Base-by-base conservation (phyloP, 1,140 invertebrate genomes). In the Drosophila ironensis region DNA sequence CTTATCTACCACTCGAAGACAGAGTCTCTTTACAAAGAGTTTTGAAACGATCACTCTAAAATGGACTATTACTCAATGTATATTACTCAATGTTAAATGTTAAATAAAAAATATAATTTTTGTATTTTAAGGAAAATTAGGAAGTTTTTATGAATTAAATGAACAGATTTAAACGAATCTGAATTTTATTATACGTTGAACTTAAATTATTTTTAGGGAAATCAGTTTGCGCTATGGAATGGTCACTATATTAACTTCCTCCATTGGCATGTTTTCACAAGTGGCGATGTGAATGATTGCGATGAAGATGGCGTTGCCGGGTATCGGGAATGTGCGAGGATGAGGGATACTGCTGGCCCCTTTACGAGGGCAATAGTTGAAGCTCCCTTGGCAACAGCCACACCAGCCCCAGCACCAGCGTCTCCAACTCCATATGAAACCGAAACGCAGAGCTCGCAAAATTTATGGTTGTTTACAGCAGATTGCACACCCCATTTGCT, bases 401-500 rank as follows among this genome's bases (percentile, higher is more conserved):
- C 2, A 16, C 30, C 12, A 14, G 12, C 30, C 12, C 30, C 30
- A 37, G 5, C 20, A 22, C 20, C 20, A 22, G 20, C 20, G 5
- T 16, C 14, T 16, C 14, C 33, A 16, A 67, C 66, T 66, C 27
- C 42, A 25, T 4, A 11, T 48, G 38, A 53, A 40, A 20, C 12
- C 20, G 22, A 50, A 17, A 38, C 37, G 41, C 46, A 54, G 50
- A 48, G 40, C 66, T 57, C 69, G 64, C 37, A 38, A 70, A 86
- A 86, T 86, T 86, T 86, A 86, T 86, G 80, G 68, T 77, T 86
- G 80, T 86, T 86, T 86, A 75, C 80, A 69, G 73, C 80, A 86
- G 81, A 86, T 86, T 86, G 80, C 80, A 86, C 80, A 86, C 80
- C 77, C 80, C 80, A 86, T 86, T 86, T 86, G 80, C 77, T 86